Percentiles rank a stretch among this genome's conserved stretches.
These are phyloP conservation scores for Lucinisca nassula DNA, from an alignment of 2,888 invertebrate species.

Conservation along the genomic window DNA sequence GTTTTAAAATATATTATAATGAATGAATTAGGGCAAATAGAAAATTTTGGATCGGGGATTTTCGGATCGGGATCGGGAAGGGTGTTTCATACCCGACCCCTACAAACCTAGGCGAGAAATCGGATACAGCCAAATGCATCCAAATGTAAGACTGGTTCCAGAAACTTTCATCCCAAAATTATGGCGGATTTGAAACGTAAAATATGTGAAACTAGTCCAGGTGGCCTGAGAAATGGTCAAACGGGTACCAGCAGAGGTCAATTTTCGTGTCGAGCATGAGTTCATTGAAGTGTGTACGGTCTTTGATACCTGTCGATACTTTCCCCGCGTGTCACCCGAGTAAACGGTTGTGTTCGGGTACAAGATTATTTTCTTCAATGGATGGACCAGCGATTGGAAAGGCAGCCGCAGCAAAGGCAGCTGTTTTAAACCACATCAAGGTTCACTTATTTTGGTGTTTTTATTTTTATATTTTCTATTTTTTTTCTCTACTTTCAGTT, in stretches of 20 bases:
- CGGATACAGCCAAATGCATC: not conserved
- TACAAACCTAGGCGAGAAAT: no score
- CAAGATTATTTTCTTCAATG: slow-evolving; percentile 56
- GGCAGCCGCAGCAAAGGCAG: slow-evolving; percentile 83
- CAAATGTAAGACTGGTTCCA: not conserved
- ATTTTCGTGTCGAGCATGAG: not conserved
- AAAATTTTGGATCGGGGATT: no score
- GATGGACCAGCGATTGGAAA: slow-evolving; percentile 79
- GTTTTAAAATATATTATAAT: no score
- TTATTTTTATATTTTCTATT: no score
- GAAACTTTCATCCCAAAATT: not conserved
- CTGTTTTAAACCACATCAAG: slow-evolving; percentile 83
- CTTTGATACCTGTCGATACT: not conserved
- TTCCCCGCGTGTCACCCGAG: not conserved
- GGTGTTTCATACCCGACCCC: no score
- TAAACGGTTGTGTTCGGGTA: not conserved
- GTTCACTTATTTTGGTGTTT: slow-evolving; percentile 60
- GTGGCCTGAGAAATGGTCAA: not conserved
- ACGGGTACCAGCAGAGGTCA: not conserved
- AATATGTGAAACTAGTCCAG: not conserved
- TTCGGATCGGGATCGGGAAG: no score
- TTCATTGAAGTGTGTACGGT: not conserved
- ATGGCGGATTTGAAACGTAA: not conserved
- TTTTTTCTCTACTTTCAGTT: not conserved
- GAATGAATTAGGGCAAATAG: no score